Conservation (phyloP, 2,888 invertebrate genomes). For the Nasonovia ribisnigri region DNA sequence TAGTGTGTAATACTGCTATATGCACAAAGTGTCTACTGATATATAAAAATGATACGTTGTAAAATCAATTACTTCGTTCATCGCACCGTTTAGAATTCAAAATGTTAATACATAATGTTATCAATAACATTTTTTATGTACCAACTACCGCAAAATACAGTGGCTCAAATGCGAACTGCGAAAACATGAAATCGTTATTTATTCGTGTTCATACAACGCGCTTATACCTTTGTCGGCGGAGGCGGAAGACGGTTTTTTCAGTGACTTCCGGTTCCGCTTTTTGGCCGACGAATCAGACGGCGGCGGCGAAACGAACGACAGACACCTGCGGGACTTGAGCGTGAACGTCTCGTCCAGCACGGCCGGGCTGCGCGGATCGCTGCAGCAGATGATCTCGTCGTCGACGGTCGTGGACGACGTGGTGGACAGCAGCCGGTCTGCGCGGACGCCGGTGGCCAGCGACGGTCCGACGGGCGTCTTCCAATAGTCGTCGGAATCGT, state of each 20-base stretch:
- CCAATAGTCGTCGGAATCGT: conserved; percentile 51
- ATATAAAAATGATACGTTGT: neutral
- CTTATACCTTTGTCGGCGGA: conserved; percentile 49
- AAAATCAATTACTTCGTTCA: neutral
- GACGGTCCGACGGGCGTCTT: conserved; percentile 66
- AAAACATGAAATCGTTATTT: neutral
- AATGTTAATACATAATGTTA: neutral
- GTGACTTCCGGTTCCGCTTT: conserved; percentile 46
- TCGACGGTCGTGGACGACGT: conserved; percentile 67
- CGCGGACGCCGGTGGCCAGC: conserved; percentile 63
- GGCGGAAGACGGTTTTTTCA: conserved; percentile 19
- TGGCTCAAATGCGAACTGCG: too few species aligned
- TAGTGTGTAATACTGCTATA: neutral
- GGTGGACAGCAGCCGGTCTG: conserved; percentile 65
- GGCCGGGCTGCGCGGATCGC: conserved; percentile 68
- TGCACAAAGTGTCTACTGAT: neutral
- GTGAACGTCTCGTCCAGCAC: conserved; percentile 68
- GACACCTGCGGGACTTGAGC: conserved; percentile 70
- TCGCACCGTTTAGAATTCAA: neutral
- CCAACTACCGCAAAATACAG: too few species aligned
- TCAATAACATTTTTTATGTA: too few species aligned
- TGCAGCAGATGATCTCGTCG: conserved; percentile 64
- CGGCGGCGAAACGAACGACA: conserved; percentile 70
- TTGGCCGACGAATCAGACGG: conserved; percentile 32
- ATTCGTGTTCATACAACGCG: too few species aligned